Percentiles rank a stretch among this genome's conserved stretches.
These are phyloP conservation scores for mouse (Mus musculus) DNA, from an alignment of 2,113 vertebrate genomes.

Conservation along the genomic window DNA sequence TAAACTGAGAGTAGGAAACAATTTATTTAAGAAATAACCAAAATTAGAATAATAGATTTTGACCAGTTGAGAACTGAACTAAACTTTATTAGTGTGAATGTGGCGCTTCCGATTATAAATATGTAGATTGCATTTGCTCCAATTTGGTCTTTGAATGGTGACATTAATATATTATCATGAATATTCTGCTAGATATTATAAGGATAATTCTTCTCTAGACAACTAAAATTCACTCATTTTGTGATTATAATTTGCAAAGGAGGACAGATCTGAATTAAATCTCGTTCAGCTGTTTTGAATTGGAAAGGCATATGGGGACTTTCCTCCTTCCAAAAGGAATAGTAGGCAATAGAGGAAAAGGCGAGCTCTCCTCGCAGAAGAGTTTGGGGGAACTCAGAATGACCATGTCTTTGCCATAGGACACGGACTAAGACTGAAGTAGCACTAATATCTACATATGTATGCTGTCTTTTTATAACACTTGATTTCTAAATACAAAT, in stretches of 20 bases:
- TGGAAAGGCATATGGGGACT: conserved; percentile 73
- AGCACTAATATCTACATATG: not conserved
- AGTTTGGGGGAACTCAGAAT: conserved; percentile 32
- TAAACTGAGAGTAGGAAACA: conserved; percentile 73
- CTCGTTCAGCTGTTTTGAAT: conserved; percentile 80
- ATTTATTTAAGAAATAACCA: conserved; percentile 68
- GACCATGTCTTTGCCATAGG: conserved; percentile 28
- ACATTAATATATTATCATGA: conserved; percentile 73
- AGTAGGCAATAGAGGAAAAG: conserved; percentile 59
- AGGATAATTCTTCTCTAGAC: conserved; percentile 75
- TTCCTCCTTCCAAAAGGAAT: conserved; percentile 68
- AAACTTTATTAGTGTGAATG: conserved; percentile 66
- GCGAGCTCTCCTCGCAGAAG: conserved; percentile 9
- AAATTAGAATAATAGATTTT: conserved; percentile 69
- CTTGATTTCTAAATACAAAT: conserved; percentile 38
- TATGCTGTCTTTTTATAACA: conserved; percentile 43
- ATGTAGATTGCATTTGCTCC: conserved; percentile 65
- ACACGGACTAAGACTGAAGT: not conserved
- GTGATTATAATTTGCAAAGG: conserved; percentile 77
- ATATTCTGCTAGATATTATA: conserved; percentile 77
- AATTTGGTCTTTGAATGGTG: conserved; percentile 72
- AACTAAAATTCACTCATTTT: conserved; percentile 76
- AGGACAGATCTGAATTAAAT: conserved; percentile 79
- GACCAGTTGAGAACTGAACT: conserved; percentile 51
- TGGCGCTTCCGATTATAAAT: conserved; percentile 67